phyloP scores from a whole-genome alignment of 2,888 invertebrate genomes.

The Caenorhabditis wallacei region DNA sequence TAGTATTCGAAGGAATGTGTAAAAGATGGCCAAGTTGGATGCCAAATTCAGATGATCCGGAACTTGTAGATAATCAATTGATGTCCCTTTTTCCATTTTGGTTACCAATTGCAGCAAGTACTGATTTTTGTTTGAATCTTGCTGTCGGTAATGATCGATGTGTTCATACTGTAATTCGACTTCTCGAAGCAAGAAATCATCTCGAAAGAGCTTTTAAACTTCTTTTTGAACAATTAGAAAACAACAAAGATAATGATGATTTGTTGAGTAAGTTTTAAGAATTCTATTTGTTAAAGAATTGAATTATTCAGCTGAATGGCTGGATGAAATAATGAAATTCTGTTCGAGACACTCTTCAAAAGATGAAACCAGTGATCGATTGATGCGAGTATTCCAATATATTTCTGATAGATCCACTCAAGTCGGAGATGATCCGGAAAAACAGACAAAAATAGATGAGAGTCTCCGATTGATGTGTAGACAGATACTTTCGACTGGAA shows the following conservation, averaged over 20 bases:
- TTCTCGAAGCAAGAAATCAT: slow-evolving; percentile 74
- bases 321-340: slow-evolving; percentile 63
- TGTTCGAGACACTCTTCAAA: slow-evolving; percentile 55
- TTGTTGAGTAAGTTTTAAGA: neutral
- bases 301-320: slow-evolving; percentile 57
- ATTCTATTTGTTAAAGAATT: neutral
- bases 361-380: slow-evolving; percentile 63
- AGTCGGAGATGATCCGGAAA: slow-evolving; percentile 32
- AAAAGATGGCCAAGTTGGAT: slow-evolving; percentile 48
- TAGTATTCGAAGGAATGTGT: slow-evolving; percentile 71
- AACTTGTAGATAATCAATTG: slow-evolving; percentile 58
- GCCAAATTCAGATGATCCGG: slow-evolving; percentile 23
- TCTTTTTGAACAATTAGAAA: slow-evolving; percentile 69
- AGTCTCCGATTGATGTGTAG: slow-evolving; percentile 41
- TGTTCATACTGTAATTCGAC: slow-evolving; percentile 45
- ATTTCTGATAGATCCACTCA: slow-evolving; percentile 31
- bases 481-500: slow-evolving; percentile 54
- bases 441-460: slow-evolving; percentile 43
- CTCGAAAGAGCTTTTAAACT: slow-evolving; percentile 74
- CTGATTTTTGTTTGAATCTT: slow-evolving; percentile 78
- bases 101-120: slow-evolving; percentile 76
- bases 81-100: slow-evolving; percentile 73
- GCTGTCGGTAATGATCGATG: slow-evolving; percentile 57
- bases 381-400: slow-evolving; percentile 64
- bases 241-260: slow-evolving; percentile 38